phyloP scores from a whole-genome alignment of 2,888 invertebrate species.

The Agrotis puta region DNA sequence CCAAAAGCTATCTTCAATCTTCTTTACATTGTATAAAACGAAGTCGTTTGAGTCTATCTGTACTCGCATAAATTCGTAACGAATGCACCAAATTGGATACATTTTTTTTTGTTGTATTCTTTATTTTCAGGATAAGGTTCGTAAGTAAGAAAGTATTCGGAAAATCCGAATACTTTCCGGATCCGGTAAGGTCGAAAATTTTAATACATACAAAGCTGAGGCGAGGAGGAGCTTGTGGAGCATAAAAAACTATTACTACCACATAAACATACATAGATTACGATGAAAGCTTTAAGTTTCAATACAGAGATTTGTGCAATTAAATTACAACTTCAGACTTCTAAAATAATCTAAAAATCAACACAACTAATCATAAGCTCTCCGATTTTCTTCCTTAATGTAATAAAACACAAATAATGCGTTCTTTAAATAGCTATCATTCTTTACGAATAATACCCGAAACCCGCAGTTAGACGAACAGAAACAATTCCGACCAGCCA shows the following conservation, averaged over 20 bases:
- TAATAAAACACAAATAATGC: not conserved
- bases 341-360: not conserved
- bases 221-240: not conserved
- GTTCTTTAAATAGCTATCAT: not conserved
- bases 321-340: constrained; percentile 16
- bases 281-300: not conserved
- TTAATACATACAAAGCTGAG: no score
- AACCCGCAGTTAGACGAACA: constrained; percentile 11
- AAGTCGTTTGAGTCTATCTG: no score
- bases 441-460: not conserved
- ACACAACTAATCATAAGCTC: constrained; percentile 17
- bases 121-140: no score
- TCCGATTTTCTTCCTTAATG: not conserved
- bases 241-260: constrained; percentile 3
- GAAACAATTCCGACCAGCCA: constrained; percentile 18
- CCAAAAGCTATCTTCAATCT: not conserved
- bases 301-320: constrained; percentile 14
- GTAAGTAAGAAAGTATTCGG: no score
- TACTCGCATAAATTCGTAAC: no score
- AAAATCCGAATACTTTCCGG: no score
- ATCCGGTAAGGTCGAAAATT: no score
- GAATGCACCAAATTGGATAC: no score
- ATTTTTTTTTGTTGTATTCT: no score
- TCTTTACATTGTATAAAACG: no score
- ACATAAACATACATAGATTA: not conserved